These are phyloP conservation scores for Austrofundulus limnaeus DNA, from an alignment of 2,113 vertebrate genomes.

Conservation along the genomic window DNA sequence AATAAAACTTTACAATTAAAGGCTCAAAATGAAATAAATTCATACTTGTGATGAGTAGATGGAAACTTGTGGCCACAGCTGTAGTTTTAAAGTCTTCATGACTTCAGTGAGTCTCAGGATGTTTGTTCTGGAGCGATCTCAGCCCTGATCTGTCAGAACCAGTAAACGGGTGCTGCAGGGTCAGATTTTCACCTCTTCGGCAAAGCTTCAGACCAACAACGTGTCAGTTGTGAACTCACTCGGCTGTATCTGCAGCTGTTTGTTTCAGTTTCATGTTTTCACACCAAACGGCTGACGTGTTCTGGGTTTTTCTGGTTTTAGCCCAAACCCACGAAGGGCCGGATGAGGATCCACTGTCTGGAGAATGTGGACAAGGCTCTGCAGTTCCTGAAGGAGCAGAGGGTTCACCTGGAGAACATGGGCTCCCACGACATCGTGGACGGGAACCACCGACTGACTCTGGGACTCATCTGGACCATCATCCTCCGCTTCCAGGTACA, in stretches of 20 bases:
- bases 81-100: too few species aligned
- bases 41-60: too few species aligned
- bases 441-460: conserved; percentile 93
- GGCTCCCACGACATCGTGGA: conserved; percentile 97
- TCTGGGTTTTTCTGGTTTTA: conserved; percentile 38
- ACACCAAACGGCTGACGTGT: background rate
- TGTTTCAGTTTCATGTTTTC: background rate
- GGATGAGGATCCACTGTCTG: conserved; percentile 96
- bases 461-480: conserved; percentile 98
- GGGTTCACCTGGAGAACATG: conserved; percentile 97
- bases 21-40: too few species aligned
- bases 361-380: conserved; percentile 97
- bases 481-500: conserved; percentile 95
- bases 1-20: too few species aligned
- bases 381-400: conserved; percentile 95
- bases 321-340: conserved; percentile 96
- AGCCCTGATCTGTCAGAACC: too few species aligned
- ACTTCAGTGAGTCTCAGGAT: too few species aligned
- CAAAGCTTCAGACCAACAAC: background rate
- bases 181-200: background rate
- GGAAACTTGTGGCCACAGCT: too few species aligned
- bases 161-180: background rate
- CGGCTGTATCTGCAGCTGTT: conserved; percentile 40
- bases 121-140: background rate
- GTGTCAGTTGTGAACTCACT: background rate